Base-by-base conservation (phyloP, 2,888 invertebrate species). In the Teleogryllus oceanicus region DNA sequence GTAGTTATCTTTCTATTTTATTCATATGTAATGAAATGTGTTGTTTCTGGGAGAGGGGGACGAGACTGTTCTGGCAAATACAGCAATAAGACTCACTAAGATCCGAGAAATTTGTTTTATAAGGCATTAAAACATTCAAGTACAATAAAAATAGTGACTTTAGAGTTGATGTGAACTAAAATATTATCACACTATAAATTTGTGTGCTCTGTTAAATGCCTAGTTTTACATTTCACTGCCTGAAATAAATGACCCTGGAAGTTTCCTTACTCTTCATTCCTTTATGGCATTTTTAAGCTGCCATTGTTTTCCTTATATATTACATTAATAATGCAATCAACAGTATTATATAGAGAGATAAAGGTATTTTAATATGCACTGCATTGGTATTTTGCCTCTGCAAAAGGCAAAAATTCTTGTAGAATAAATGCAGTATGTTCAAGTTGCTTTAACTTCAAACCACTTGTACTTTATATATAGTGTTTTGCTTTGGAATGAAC, bases 291-390 rank as follows among this genome's bases (percentile, higher is more conserved):
- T 62, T 62, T 13, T n/a, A 10, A 62, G 62, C 62, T 62, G n/a
- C 62, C 62, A n/a, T 62, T 18, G n/a, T n/a, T 62, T 62, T 62
- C 37, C 62, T 62, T 13, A n/a, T 62, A 62, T 62, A 62, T 62
- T 62, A n/a, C n/a, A 62, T 62, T 62, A 13, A 37, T 62, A 18
- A 62, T 62, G 62, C 13, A 62, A 62, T 18, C 62, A 62, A 62
- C 62, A 62, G 62, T 62, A 62, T 62, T 62, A 62, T 62, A 62
- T 62, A 62, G 13, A 62, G 62, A 62, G 62, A 62, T 62, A 62
- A 62, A 18, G 62, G 62, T 62, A 62, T 62, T 62, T 62, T 62
- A 62, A 62, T 62, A 62, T 62, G n/a, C 62, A 62, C n/a, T 62
- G n/a, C 62, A 18, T 62, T 13, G 62, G 62, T n/a, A 62, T 18